Percentiles rank a stretch among this genome's conserved stretches.
phyloP scores from a whole-genome alignment of 2,113 vertebrate genomes.

The Dascyllus trimaculatus region DNA sequence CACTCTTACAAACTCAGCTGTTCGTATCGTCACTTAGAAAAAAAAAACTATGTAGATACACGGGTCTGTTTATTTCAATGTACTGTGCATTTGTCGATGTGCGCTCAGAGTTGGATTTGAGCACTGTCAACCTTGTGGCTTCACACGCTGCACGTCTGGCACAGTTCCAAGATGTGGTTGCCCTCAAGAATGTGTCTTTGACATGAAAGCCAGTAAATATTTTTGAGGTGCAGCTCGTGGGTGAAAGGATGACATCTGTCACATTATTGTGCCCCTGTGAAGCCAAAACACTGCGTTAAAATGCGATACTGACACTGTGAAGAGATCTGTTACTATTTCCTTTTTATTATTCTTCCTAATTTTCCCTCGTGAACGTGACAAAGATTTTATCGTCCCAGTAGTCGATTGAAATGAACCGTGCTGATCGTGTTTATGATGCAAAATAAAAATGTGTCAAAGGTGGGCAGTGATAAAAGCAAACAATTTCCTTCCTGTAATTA shows the following conservation, averaged over 20 bases:
- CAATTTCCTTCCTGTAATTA: conserved; percentile 25
- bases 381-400: conserved; percentile 24
- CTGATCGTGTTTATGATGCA: conserved; percentile 11
- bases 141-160: neutral
- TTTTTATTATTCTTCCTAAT: neutral
- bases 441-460: conserved; percentile 26
- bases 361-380: neutral
- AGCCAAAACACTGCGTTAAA: conserved; percentile 16
- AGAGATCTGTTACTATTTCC: conserved; percentile 20
- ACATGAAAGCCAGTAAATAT: conserved; percentile 30
- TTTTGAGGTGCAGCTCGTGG: conserved; percentile 28
- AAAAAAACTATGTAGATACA: neutral
- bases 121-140: neutral
- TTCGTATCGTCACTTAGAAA: neutral
- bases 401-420: conserved; percentile 1
- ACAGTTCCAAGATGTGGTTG: neutral
- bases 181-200: conserved; percentile 12
- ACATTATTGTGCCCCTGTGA: conserved; percentile 2
- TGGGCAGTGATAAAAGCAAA: conserved; percentile 26
- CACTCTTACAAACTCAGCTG: neutral
- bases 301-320: conserved; percentile 4
- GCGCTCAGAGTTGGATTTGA: neutral
- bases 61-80: neutral
- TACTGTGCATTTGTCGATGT: neutral
- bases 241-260: conserved; percentile 38